Conservation (phyloP, 2,888 invertebrate species). For the Rhogogaster chlorosoma region DNA sequence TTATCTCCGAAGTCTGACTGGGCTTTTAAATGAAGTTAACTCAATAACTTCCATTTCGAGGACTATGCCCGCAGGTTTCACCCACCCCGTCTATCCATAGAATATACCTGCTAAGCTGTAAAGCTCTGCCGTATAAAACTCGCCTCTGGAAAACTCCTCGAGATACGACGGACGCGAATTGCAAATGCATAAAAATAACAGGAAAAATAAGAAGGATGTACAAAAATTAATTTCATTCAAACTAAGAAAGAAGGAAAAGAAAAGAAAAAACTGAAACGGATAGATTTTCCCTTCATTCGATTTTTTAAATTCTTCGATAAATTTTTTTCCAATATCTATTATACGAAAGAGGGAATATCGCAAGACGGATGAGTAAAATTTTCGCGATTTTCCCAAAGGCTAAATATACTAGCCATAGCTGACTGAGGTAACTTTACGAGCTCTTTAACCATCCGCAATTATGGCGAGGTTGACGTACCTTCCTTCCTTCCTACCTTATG, state of each 20-base stretch:
- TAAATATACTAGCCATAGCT: neutral
- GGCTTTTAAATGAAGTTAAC: constrained; percentile 16
- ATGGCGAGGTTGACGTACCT: constrained; percentile 42
- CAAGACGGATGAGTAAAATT: no score
- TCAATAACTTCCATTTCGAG: constrained; percentile 1
- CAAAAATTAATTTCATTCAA: neutral
- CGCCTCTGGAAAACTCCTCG: no score
- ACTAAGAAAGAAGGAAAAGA: no score
- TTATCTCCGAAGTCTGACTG: neutral
- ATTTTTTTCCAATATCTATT: no score
- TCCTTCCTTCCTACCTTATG: neutral
- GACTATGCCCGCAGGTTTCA: neutral
- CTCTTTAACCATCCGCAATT: constrained; percentile 40
- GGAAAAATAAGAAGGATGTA: neutral
- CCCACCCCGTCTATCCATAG: neutral
- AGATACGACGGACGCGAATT: neutral
- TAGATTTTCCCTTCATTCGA: neutral
- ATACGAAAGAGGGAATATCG: no score
- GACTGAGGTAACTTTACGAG: constrained; percentile 27
- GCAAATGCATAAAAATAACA: neutral
- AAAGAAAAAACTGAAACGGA: neutral
- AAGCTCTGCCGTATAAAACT: neutral
- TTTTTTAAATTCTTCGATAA: no score
- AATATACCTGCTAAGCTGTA: neutral
- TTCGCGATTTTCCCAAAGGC: no score